Evolutionary conservation across 2,113 vertebrate genomes (phyloP).

Genomic region (Anthoscopus minutus): DNA sequence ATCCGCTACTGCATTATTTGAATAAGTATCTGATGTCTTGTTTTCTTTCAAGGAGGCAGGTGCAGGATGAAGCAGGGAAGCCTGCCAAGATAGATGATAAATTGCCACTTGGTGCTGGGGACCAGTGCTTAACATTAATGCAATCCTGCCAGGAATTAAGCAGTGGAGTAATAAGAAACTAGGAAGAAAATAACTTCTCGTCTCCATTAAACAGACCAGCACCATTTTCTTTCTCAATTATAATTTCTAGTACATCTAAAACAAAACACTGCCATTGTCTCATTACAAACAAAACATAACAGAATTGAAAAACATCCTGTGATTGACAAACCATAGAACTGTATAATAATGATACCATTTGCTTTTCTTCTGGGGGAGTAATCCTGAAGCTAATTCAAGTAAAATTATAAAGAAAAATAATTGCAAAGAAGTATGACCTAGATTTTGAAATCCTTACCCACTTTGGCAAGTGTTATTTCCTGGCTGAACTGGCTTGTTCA

Average conservation of each 20-base stretch:
- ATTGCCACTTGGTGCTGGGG: constrained; percentile 65
- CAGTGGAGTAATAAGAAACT: constrained; percentile 52
- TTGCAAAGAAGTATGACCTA: neutral
- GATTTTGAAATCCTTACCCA: neutral
- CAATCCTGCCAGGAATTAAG: constrained; percentile 60
- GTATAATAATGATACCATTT: neutral
- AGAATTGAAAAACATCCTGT: neutral
- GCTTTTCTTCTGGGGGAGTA: neutral
- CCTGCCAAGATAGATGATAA: constrained; percentile 85
- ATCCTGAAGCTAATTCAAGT: neutral
- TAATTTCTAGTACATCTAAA: neutral
- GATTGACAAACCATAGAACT: neutral
- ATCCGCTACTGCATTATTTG: constrained; percentile 80
- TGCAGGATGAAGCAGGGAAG: constrained; percentile 77
- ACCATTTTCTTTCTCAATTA: neutral
- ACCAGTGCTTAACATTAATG: constrained; percentile 54
- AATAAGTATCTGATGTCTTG: constrained; percentile 78
- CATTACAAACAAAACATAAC: neutral
- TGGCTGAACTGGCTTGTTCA: neutral
- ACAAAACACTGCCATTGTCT: neutral
- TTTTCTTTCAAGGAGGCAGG: constrained; percentile 79
- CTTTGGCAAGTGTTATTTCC: neutral
- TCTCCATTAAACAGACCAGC: constrained; percentile 3
- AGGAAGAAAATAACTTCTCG: constrained; percentile 49
- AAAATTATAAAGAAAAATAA: neutral